Percentiles rank a stretch among this genome's conserved stretches.
Evolutionary conservation across 2,888 invertebrate species (phyloP).

Genomic region (Odontomyia ornata): DNA sequence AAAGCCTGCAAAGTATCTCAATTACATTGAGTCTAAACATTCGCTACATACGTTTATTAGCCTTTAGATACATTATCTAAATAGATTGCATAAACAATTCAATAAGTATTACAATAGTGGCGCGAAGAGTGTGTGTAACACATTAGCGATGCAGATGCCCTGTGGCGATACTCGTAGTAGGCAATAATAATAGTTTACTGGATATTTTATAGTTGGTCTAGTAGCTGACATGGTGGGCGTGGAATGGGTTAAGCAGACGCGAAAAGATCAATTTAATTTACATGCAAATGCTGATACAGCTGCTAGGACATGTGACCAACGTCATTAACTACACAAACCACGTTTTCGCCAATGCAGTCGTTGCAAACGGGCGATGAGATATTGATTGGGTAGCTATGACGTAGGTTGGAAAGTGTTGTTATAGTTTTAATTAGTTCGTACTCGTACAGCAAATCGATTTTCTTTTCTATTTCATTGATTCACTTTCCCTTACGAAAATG

Average conservation of each 20-base stretch:
- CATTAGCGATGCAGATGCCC: conserved; percentile 3
- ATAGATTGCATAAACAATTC: conserved; percentile 28
- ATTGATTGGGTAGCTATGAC: no score
- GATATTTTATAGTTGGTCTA: not conserved
- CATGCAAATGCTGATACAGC: not conserved
- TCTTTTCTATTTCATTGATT: no score
- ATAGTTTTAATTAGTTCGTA: no score
- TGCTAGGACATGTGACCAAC: not conserved
- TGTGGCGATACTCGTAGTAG: not conserved
- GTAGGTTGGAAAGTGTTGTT: no score
- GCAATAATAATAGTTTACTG: not conserved
- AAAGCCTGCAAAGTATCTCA: no score
- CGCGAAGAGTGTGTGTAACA: not conserved
- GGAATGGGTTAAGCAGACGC: conserved; percentile 15
- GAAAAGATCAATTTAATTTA: conserved; percentile 17
- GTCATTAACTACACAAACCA: no score
- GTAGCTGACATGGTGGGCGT: not conserved
- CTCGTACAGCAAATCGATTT: no score
- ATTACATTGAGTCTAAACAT: not conserved
- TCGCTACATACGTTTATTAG: not conserved
- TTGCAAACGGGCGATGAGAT: no score
- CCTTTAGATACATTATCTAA: conserved; percentile 13
- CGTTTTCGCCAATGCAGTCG: no score
- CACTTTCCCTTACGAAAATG: no score
- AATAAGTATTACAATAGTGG: not conserved